phyloP scores from a whole-genome alignment of 2,888 invertebrate species.

The Chrysolina haemoptera region DNA sequence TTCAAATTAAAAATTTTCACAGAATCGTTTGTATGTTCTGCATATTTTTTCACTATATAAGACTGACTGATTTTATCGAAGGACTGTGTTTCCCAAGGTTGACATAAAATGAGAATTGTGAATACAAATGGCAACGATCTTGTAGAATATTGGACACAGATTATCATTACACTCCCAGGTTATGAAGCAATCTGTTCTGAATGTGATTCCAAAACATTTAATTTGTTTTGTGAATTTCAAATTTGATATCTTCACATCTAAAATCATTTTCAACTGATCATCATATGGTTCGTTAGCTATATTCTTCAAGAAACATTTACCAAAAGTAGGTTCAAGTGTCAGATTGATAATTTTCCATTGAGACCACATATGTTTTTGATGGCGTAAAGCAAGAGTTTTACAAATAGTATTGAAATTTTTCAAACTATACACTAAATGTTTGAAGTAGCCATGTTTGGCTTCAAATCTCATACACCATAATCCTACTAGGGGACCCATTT shows the following conservation, averaged over 20 bases:
- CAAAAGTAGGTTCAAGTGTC: no score
- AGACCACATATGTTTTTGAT: slow-evolving; percentile 5
- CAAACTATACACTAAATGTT: slow-evolving; percentile 28
- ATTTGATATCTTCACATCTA: no score
- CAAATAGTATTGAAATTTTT: slow-evolving; percentile 34
- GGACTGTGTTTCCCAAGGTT: no score
- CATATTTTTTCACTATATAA: not conserved
- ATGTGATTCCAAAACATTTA: no score
- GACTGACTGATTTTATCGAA: no score
- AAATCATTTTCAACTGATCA: no score
- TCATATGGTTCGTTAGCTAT: no score
- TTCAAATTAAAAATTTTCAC: not conserved
- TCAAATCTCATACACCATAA: slow-evolving; percentile 40
- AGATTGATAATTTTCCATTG: no score
- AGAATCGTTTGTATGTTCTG: not conserved
- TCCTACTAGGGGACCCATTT: slow-evolving; percentile 34
- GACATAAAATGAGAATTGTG: not conserved
- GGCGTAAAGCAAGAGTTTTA: slow-evolving; percentile 23
- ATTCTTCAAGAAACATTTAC: no score
- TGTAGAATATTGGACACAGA: not conserved
- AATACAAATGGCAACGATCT: not conserved
- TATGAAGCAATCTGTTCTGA: no score
- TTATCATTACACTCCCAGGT: not conserved
- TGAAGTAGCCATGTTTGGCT: slow-evolving; percentile 36
- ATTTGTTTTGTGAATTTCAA: no score